Conservation (phyloP, 2,888 invertebrate genomes). For the Trisateles emortualis region DNA sequence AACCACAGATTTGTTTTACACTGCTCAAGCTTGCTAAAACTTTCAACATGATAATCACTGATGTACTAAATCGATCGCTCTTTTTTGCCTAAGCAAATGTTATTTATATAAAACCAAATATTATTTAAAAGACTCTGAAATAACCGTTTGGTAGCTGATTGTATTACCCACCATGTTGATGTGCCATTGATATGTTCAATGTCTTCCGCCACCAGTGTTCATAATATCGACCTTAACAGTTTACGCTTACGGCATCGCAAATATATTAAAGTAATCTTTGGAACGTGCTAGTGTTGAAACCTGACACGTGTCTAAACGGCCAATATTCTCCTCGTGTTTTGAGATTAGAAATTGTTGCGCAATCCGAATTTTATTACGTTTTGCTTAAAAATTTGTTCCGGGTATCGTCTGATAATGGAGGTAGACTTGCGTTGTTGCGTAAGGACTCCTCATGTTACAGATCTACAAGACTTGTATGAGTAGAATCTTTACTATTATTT, state of each 20-base stretch:
- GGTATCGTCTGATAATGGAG: not conserved
- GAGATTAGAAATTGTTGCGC: slow-evolving; percentile 18
- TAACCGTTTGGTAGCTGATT: not conserved
- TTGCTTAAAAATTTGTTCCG: slow-evolving; percentile 23
- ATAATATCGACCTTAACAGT: slow-evolving; percentile 6
- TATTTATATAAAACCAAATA: not conserved
- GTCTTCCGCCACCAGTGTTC: not conserved
- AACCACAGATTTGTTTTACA: slow-evolving; percentile 38
- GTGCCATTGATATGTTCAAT: not conserved
- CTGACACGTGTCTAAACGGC: slow-evolving; percentile 13
- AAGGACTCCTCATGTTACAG: slow-evolving; percentile 2
- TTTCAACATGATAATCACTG: slow-evolving; percentile 33
- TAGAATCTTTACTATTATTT: too few relatives aligned
- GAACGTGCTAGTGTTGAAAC: slow-evolving; percentile 18
- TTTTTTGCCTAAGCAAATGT: too few relatives aligned
- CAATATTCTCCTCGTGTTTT: slow-evolving; percentile 16
- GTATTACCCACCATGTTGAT: too few relatives aligned
- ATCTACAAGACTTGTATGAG: not conserved
- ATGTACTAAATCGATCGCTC: too few relatives aligned
- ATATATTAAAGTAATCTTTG: slow-evolving; percentile 7
- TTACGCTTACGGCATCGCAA: slow-evolving; percentile 12
- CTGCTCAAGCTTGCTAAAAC: slow-evolving; percentile 33
- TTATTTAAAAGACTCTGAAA: too few relatives aligned
- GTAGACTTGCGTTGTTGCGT: slow-evolving; percentile 8
- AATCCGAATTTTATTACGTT: slow-evolving; percentile 21